These are phyloP conservation scores for Edolisoma coerulescens DNA, from an alignment of 2,113 vertebrate genomes.

Conservation along the genomic window DNA sequence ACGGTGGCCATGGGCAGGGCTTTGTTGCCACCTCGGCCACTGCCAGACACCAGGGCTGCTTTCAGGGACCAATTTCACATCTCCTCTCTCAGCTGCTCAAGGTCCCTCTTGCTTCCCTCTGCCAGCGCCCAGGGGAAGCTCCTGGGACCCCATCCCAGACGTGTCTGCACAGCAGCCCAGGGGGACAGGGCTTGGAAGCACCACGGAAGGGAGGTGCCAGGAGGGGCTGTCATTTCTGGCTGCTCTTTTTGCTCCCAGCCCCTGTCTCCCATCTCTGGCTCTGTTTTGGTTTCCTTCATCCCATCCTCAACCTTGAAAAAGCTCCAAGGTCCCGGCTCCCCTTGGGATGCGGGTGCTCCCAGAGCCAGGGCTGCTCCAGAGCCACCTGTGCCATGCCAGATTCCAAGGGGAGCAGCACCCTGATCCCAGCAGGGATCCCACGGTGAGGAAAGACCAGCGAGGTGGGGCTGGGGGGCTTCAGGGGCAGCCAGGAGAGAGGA, in stretches of 20 bases:
- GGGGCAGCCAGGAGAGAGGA: background rate
- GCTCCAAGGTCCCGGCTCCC: background rate
- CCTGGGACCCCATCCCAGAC: background rate
- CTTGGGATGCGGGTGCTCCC: background rate
- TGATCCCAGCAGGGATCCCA: background rate
- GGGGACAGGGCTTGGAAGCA: rapidly evolving
- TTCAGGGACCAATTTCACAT: rapidly evolving
- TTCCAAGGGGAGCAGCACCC: background rate
- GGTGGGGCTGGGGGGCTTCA: background rate
- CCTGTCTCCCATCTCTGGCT: background rate
- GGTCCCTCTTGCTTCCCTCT: background rate
- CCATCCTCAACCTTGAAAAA: background rate
- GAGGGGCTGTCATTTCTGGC: background rate
- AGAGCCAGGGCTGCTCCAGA: background rate
- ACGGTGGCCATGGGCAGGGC: background rate
- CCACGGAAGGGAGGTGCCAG: rapidly evolving
- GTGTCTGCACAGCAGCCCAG: background rate
- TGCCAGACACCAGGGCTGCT: rapidly evolving
- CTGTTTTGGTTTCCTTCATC: background rate
- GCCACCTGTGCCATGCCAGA: background rate
- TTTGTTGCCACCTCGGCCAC: background rate
- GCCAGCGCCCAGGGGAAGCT: background rate
- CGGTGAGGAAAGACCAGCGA: rapidly evolving
- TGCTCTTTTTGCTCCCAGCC: background rate
- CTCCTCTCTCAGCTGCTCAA: background rate